These are phyloP conservation scores for Musca domestica DNA, from an alignment of 1,140 invertebrate species.

Conservation along the genomic window DNA sequence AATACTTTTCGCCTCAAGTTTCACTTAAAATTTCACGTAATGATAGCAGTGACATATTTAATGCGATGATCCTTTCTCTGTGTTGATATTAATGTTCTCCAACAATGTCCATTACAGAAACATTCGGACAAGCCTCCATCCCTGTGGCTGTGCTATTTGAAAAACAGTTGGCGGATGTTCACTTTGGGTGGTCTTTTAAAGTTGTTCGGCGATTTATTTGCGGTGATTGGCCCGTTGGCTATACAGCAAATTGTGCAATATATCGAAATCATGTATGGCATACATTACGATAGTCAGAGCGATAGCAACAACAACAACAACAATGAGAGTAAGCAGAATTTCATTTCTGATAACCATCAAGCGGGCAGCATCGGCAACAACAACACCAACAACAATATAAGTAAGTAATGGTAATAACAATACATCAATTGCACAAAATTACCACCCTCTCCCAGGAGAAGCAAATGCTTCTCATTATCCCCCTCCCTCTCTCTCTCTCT, in stretches of 20 bases:
- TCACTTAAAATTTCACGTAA: too few relatives aligned
- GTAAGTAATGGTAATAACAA: conserved; percentile 20
- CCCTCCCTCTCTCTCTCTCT: background rate
- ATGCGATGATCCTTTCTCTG: too few relatives aligned
- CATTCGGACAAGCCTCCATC: conserved; percentile 46
- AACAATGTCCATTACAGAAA: conserved; percentile 35
- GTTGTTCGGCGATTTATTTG: conserved; percentile 72
- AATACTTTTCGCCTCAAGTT: too few relatives aligned
- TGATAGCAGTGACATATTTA: too few relatives aligned
- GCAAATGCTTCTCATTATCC: conserved; percentile 10
- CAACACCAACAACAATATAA: conserved; percentile 13
- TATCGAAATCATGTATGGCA: conserved; percentile 53
- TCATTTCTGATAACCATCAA: conserved; percentile 4
- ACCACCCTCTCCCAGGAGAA: background rate
- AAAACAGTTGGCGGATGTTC: conserved; percentile 71
- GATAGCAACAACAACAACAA: background rate
- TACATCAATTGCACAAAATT: conserved; percentile 28
- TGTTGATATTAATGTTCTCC: background rate
- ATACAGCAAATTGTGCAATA: conserved; percentile 73
- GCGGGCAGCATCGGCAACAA: background rate
- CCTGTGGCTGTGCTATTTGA: conserved; percentile 69
- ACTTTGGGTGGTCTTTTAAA: conserved; percentile 71
- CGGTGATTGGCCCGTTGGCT: conserved; percentile 73
- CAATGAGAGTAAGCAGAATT: background rate
- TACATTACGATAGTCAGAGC: conserved; percentile 18